Evolutionary conservation across 2,797 vertebrate genomes (phyloP).

Genomic region (Rhinophrynus dorsalis): DNA sequence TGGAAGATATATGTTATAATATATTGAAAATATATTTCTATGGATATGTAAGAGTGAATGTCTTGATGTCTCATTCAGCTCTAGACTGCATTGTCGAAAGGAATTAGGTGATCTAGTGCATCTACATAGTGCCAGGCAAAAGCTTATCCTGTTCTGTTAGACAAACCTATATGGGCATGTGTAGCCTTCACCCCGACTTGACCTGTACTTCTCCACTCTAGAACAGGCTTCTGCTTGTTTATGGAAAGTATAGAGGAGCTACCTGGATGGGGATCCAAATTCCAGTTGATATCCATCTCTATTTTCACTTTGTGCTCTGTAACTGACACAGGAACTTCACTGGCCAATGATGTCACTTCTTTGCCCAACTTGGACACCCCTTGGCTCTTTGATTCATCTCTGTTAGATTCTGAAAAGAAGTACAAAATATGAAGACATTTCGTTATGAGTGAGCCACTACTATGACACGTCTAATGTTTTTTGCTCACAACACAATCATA

Average conservation of each 20-base stretch:
- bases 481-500: too few species aligned
- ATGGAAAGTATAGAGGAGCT: conserved; percentile 27
- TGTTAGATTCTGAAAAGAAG: not conserved
- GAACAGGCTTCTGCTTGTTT: conserved; percentile 18
- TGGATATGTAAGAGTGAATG: not conserved
- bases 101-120: not conserved
- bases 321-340: not conserved
- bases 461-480: too few species aligned
- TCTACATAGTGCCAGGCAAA: not conserved
- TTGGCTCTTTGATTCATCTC: not conserved
- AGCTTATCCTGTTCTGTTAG: not conserved
- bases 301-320: conserved; percentile 17
- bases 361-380: not conserved
- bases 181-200: not conserved
- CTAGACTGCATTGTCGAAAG: not conserved
- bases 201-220: conserved; percentile 32
- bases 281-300: conserved; percentile 47
- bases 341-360: not conserved
- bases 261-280: conserved; percentile 43
- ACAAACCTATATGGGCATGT: conserved; percentile 32
- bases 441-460: too few species aligned
- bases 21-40: too few species aligned
- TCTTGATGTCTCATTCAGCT: not conserved
- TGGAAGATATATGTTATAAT: too few species aligned
- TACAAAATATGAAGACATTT: not conserved